phyloP scores from a whole-genome alignment of 2,888 invertebrate genomes.

The Drosophila aldrichi region DNA sequence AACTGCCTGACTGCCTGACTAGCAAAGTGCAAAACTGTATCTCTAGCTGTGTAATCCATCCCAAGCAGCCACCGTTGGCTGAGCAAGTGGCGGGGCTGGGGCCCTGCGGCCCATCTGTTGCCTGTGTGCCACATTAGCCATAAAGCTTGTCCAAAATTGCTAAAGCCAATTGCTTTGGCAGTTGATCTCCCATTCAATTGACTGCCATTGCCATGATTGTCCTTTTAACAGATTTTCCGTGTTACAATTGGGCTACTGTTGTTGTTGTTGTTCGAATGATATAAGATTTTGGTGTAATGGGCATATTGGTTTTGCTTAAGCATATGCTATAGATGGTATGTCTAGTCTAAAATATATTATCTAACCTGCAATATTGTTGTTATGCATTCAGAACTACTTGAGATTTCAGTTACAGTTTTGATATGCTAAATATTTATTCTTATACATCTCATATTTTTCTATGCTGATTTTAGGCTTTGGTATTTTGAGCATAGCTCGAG shows the following conservation, averaged over 20 bases:
- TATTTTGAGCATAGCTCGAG: background rate
- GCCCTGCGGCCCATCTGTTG: slow-evolving; percentile 9
- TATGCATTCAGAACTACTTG: too few species aligned
- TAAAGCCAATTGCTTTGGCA: slow-evolving; percentile 39
- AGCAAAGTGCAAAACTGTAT: slow-evolving; percentile 12
- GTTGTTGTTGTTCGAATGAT: slow-evolving; percentile 15
- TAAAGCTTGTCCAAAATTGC: slow-evolving; percentile 25
- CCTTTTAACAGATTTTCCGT: slow-evolving; percentile 71
- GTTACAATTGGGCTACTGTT: slow-evolving; percentile 48
- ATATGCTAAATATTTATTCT: background rate
- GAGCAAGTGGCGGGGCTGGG: slow-evolving; percentile 24
- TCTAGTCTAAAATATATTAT: background rate
- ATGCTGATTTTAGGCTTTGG: background rate
- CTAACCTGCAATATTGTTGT: too few species aligned
- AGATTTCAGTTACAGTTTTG: too few species aligned
- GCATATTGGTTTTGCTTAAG: background rate
- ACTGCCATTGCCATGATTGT: slow-evolving; percentile 64
- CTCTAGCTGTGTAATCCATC: slow-evolving; percentile 7
- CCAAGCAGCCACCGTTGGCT: slow-evolving; percentile 27
- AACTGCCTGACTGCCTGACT: background rate
- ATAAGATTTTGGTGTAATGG: too few species aligned
- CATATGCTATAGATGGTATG: background rate
- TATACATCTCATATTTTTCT: background rate
- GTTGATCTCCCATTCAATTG: slow-evolving; percentile 63
- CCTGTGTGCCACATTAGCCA: slow-evolving; percentile 59